These are phyloP conservation scores for Pandion haliaetus DNA, from an alignment of 2,113 vertebrate species.

Conservation along the genomic window DNA sequence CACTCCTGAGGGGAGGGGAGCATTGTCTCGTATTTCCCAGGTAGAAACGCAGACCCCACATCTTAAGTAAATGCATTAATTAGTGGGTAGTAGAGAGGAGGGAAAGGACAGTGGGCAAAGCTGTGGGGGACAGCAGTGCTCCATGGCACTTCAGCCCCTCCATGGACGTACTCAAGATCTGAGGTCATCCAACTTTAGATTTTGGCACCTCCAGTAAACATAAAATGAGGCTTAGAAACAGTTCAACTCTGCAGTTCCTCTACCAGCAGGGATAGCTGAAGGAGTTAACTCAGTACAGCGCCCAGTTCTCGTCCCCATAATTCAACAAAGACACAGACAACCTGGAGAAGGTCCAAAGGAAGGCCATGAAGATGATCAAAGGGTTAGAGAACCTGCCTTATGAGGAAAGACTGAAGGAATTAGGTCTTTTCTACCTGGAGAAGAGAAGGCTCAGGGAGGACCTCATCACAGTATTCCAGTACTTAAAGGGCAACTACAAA, in stretches of 20 bases:
- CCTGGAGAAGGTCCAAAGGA: neutral
- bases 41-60: neutral
- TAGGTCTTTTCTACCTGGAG: neutral
- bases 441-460: neutral
- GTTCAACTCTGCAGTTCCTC: neutral
- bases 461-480: neutral
- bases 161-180: neutral
- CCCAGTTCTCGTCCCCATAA: neutral
- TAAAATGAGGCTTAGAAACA: neutral
- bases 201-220: neutral
- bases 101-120: neutral
- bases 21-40: neutral
- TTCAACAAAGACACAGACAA: neutral
- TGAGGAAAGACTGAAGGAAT: neutral
- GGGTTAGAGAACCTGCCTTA: neutral
- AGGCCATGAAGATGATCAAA: neutral
- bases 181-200: neutral
- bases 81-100: neutral
- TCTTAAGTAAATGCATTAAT: neutral
- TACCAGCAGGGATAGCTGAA: neutral
- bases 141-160: neutral
- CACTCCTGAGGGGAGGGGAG: neutral
- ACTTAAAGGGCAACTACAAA: neutral
- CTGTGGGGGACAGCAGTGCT: neutral
- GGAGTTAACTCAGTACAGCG: neutral